Evolutionary conservation across 2,797 vertebrate species (phyloP), one percentile per base, ranked within the genome.

Genomic region (Tinamus major): DNA sequence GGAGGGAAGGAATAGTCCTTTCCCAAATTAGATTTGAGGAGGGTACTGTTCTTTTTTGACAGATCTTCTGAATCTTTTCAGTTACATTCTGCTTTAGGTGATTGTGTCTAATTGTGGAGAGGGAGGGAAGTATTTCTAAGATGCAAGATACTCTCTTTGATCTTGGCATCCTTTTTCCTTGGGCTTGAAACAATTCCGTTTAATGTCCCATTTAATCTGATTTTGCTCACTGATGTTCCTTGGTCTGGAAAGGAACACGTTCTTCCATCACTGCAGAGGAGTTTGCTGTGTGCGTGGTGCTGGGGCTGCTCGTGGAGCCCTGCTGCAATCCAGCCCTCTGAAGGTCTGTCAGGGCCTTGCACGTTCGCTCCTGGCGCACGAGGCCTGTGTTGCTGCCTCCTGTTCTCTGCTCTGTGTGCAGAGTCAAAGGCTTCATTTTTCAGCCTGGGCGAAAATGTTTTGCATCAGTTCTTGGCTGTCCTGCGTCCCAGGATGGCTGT

Each of bases 191-290:
- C 8, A 8, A 7, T 79, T 79, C 63, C 48, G 29, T 4, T 91
- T 89, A 71, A 63, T 51, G 23, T 71, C 87, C 85, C 21, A 7
- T 81, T 83, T 95, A 80, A 72, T 81, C 65, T 70, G 49, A 62
- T 79, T 92, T 91, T 69, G 59, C 67, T 80, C 39, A 78, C 24
- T 79, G 51, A 63, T 91, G 35, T 80, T 79, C 39, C 85, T 74
- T 64, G 37, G 53, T 78, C 27, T 35, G 44, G 56, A 93, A 74
- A 67, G 24, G 39, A 72, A 35, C 29, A 3, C 1, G 1, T 61
- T 79, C 42, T 86, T 84, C 63, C 15, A 64, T 61, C 67, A n/a
- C 42, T 59, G 71, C 55, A 72, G 37, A 79, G 12, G 33, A 41
- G 10, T 68, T 68, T 74, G 71, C 14, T 64, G 51, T 72, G 78